Evolutionary conservation across 2,888 invertebrate species (phyloP).

Genomic region (Nudaria mundana): DNA sequence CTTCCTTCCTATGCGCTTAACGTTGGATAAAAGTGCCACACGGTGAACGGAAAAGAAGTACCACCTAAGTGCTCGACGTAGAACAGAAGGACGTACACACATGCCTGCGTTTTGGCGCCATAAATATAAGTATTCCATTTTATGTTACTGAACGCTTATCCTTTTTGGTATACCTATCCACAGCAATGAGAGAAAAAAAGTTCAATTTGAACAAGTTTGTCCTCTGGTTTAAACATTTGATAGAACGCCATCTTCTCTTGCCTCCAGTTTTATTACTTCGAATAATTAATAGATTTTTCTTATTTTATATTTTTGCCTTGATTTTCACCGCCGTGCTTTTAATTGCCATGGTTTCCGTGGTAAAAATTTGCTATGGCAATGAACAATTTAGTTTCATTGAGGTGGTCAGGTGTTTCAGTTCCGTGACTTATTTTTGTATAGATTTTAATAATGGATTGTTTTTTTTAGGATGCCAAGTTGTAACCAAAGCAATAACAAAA

Average conservation of each 20-base stretch:
- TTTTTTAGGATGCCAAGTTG: conserved; percentile 2
- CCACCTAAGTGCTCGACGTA: no score
- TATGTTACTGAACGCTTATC: neutral
- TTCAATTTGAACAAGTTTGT: neutral
- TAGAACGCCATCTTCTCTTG: neutral
- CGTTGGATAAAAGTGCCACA: no score
- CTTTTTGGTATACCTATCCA: no score
- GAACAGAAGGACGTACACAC: no score
- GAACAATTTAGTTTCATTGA: neutral
- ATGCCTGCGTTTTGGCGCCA: no score
- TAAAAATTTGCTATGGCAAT: neutral
- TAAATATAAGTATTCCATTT: neutral
- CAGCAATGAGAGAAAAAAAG: no score
- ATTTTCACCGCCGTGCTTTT: neutral
- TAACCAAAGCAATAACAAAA: conserved; percentile 11
- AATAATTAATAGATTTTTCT: neutral
- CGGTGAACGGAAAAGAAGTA: no score
- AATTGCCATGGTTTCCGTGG: neutral
- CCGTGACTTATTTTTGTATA: neutral
- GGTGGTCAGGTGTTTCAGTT: neutral
- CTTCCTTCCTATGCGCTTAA: no score
- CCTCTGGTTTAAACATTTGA: neutral
- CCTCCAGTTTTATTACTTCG: conserved; percentile 1
- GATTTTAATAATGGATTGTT: neutral
- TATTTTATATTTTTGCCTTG: neutral